Percentiles rank a stretch among this genome's conserved stretches.
These are phyloP conservation scores for Pemphigus obesinymphae DNA, from an alignment of 1,140 invertebrate genomes.

Conservation along the genomic window DNA sequence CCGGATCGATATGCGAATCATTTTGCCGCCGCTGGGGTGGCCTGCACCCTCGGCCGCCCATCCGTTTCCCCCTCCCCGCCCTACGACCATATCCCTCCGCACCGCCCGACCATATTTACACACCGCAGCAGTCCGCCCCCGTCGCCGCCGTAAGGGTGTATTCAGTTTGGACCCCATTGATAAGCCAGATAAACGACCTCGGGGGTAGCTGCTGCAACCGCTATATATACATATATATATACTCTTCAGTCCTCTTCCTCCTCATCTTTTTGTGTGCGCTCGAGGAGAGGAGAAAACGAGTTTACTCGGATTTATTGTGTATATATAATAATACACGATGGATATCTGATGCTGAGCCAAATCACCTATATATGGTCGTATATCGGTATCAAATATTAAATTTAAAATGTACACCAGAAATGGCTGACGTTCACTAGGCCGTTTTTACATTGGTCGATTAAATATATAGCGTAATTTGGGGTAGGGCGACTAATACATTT, in stretches of 20 bases:
- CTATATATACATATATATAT: too few species aligned
- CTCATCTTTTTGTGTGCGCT: too few species aligned
- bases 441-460: too few species aligned
- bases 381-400: too few species aligned
- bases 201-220: not conserved
- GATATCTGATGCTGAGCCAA: not conserved
- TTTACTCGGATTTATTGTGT: conserved; percentile 13
- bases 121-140: not conserved
- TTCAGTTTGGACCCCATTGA: conserved; percentile 21
- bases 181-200: conserved; percentile 37
- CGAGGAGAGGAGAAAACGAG: not conserved
- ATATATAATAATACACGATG: too few species aligned
- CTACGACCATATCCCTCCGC: not conserved
- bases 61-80: too few species aligned
- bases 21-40: not conserved
- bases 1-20: conserved; percentile 18
- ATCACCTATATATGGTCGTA: too few species aligned
- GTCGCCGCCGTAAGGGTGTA: not conserved
- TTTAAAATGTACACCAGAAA: too few species aligned
- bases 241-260: too few species aligned
- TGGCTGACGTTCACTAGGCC: too few species aligned
- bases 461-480: too few species aligned
- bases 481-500: too few species aligned
- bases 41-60: not conserved
- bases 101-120: not conserved